Evolutionary conservation across 2,888 invertebrate species (phyloP).

Genomic region (Eretmocerus hayati): DNA sequence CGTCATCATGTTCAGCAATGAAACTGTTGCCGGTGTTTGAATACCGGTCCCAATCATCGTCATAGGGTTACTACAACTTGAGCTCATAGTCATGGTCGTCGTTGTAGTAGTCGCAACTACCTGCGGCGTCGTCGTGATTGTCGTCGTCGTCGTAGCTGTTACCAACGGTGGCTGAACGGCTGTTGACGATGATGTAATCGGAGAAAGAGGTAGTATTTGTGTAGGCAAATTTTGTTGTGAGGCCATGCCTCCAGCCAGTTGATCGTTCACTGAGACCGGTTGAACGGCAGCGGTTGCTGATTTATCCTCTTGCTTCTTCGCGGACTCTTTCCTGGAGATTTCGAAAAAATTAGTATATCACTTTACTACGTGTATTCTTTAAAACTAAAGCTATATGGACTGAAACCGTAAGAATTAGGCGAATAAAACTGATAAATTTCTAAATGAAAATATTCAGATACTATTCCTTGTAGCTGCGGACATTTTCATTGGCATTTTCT

Average conservation of each 20-base stretch:
- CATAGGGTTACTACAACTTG: constrained; percentile 5
- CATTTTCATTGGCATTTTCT: neutral
- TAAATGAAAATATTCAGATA: neutral
- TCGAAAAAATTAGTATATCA: no score
- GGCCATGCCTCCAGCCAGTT: constrained; percentile 26
- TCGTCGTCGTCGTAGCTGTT: constrained; percentile 7
- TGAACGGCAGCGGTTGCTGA: constrained; percentile 25
- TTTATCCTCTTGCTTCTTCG: constrained; percentile 26
- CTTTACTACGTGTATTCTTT: no score
- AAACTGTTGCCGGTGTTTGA: neutral
- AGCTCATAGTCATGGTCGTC: constrained; percentile 13
- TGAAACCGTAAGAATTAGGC: no score
- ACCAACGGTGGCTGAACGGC: neutral
- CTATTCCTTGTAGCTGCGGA: constrained; percentile 7
- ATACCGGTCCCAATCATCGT: no score
- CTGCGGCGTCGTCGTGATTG: constrained; percentile 25
- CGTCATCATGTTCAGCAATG: constrained; percentile 10
- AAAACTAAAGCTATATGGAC: no score
- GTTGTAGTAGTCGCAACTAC: constrained; percentile 7
- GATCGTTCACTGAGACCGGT: constrained; percentile 23
- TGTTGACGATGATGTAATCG: no score
- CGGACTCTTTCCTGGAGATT: constrained; percentile 24
- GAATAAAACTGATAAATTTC: no score
- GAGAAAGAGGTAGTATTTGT: no score
- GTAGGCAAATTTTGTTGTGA: constrained; percentile 10